Evolutionary conservation across 2,113 vertebrate species (phyloP), one percentile per base, ranked within the genome.

Genomic region (Carlito syrichta): DNA sequence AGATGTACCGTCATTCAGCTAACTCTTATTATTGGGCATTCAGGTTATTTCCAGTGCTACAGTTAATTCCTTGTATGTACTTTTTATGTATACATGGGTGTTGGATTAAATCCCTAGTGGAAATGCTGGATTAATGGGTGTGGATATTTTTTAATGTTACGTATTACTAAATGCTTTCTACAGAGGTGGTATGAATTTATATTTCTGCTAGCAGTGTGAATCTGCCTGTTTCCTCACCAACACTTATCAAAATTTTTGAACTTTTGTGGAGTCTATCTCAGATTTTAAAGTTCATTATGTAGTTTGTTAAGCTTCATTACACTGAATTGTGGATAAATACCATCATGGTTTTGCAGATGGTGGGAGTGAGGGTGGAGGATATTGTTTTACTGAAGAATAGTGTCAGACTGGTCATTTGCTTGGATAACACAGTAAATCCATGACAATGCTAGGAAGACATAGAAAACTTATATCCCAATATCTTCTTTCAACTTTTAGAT

Each of bases 281-380:
- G 38, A 77, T 68, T 96, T 96, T 93, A 81, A 95, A 91, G 38
- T 88, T 93, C 52, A 63, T 71, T 81, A 10, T 76, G 12, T 84
- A 95, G 50, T 58, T 94, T 66, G 32, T 93, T 95, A 96, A 79
- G 52, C 50, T 89, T 91, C 62, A 95, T 96, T 93, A 52, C 71
- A 45, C 23, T 6, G 3, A 89, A 89, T 89, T 93, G 32, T 95
- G 74, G 89, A 38, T 66, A 79, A 89, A 91, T 89, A 56, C 58
- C 13, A 12, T 89, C 52, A 58, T 73, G 79, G 35, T 69, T 93
- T 74, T 76, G 69, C 58, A 79, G 1, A n/a, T 83, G 68, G 40
- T n/a, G 20, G 27, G n/a, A 71, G n/a, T 63, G 9, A 32, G 35
- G 10, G 73, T 84, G 19, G 35, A 62, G 50, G 56, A 77, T 73